Evolutionary conservation across 1,140 invertebrate species (phyloP), one percentile per base, ranked within the genome.

Genomic region (Daktulosphaira vitifoliae): DNA sequence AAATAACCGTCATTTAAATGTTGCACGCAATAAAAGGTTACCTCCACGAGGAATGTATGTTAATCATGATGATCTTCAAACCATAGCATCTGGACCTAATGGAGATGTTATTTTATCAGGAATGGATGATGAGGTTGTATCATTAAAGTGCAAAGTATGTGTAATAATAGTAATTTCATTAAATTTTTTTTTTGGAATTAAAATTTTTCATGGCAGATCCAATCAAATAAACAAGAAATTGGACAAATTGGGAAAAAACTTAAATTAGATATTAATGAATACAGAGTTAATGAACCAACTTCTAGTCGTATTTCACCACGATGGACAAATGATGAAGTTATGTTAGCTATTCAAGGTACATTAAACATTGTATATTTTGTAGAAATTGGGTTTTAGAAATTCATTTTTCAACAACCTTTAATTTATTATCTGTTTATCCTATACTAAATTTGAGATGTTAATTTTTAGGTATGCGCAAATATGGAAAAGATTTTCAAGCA

Each of bases 31-130:
- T 79, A 93, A 93, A 78, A 83, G 91, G 72, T 90, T 90, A 74
- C 89, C 94, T 68, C 94, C 94, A 29, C 84, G 89, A 68, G 94
- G 94, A 75, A 95, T 98, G 87, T 91, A 93, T 79, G 88, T 98
- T 74, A 95, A 94, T 81, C 89, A 96, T 75, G 93, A 96, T 76
- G 94, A 96, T 81, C 81, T 97, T 71, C 84, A 89, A 65, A 84
- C 88, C 50, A 84, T 96, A 78, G 92, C 91, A 37, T 84, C 82
- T 48, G 74, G 81, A 72, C 77, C 83, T 71, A 78, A 81, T 23
- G 84, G 85, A 71, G 88, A 89, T 71, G 82, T 88, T 70, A 86
- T 93, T 75, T 81, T 97, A 67, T 87, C 88, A 78, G 84, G 87
- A 69, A 87, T 96, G 81, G 93, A 96, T 76, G 83, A 89, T 71